Base-by-base conservation (phyloP, 1,140 invertebrate genomes). In the Tetramorium parvispinum region DNA sequence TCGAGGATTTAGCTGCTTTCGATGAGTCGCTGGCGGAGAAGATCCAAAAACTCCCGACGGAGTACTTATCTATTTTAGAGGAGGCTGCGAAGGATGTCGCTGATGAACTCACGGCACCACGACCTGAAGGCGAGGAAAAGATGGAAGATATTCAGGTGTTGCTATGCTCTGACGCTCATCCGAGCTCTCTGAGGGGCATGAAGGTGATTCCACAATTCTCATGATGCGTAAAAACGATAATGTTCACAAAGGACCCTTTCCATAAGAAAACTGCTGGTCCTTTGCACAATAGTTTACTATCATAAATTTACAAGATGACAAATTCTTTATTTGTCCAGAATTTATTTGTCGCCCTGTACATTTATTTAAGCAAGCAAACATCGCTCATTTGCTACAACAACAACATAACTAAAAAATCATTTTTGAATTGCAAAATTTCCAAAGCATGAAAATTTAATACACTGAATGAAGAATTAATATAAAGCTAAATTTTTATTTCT, bases 41-140 rank as follows among this genome's bases (percentile, higher is more conserved):
- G 94, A 93, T 99, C 8, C 97, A 97, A 87, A 99, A 99, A 93
- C 97, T 98, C 87, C 99, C 99, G 0, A 97, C 98, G 16, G 99
- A 99, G 93, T 97, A 98, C 96, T 95, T 99, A 46, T 97, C 98
- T 7, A 96, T 99, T 94, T 98, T 99, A 94, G 99, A 99, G 95
- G 98, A 99, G 95, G 99, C 99, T 79, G 98, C 98, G 0, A 99
- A 97, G 95, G 99, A 99, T 95, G 98, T 99, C 63, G 99, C 98
- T 2, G 99, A 99, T 97, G 99, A 99, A 95, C 95, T 99, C 3
- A 99, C 99, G 40, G 96, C 97, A 24, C 99, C 99, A 0, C 96
- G 99, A 85, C 98, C 98, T 5, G 97, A 98, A 92, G 98, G 97
- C 5, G 98, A 99, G 92, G 98, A 99, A 92, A 96, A 98, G 91